Evolutionary conservation across 2,797 vertebrate species (phyloP).

Genomic region (Siniperca scherzeri): DNA sequence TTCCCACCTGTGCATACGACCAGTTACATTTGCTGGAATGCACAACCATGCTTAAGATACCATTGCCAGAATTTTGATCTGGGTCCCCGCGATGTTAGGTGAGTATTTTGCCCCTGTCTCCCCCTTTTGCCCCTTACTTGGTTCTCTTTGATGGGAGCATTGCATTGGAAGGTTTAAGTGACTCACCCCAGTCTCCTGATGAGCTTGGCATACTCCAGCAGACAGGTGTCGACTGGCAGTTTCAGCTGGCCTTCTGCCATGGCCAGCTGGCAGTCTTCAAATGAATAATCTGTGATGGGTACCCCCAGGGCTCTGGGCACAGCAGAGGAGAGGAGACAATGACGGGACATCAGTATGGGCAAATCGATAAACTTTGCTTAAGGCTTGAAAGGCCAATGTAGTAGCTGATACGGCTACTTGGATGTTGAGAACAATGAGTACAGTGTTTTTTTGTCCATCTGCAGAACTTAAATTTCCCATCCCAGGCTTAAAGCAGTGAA

Average conservation of each 20-base stretch:
- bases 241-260: constrained; percentile 96
- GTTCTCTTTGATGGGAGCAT: constrained; percentile 27
- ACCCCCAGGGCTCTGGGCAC: constrained; percentile 90
- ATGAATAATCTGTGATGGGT: constrained; percentile 96
- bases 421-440: constrained; percentile 8
- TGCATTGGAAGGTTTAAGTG: constrained; percentile 48
- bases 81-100: constrained; percentile 4
- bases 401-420: constrained; percentile 16
- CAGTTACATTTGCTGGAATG: constrained; percentile 7
- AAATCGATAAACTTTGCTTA: constrained; percentile 53
- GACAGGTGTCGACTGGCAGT: constrained; percentile 94
- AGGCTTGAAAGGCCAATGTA: constrained; percentile 16
- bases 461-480: constrained; percentile 3
- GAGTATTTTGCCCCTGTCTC: constrained; percentile 21
- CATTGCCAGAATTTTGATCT: constrained; percentile 17
- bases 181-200: constrained; percentile 95
- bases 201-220: constrained; percentile 96
- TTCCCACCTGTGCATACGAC: neutral
- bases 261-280: constrained; percentile 98
- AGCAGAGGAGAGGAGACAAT: constrained; percentile 56
- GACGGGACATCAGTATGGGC: constrained; percentile 35
- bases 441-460: constrained; percentile 2
- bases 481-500: constrained; percentile 7
- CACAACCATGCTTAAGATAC: neutral
- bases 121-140: constrained; percentile 29